A percentile compares a stretch with the other conserved stretches of the same genome.
Conservation (phyloP, 2,113 vertebrate genomes). For the Rousettus leschenaultii region DNA sequence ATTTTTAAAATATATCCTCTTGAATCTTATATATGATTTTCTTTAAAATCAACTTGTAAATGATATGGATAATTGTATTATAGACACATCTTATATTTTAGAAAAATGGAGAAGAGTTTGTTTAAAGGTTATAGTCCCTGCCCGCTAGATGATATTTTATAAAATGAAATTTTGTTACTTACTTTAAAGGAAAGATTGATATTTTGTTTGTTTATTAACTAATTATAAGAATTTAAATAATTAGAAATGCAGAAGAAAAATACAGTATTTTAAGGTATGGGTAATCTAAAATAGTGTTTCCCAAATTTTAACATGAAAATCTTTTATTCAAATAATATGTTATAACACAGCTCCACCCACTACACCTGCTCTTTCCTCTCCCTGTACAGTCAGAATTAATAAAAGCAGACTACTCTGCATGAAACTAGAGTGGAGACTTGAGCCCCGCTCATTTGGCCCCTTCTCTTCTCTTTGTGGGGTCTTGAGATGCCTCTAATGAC, state of each 20-base stretch:
- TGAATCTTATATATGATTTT: not conserved
- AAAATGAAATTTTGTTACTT: not conserved
- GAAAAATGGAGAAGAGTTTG: not conserved
- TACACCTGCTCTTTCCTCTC: not conserved
- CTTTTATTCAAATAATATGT: not conserved
- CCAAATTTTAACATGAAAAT: not conserved
- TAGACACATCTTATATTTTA: not conserved
- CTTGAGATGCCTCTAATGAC: not conserved
- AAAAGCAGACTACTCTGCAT: not conserved
- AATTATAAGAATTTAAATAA: not conserved
- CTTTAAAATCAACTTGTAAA: slow-evolving; percentile 31
- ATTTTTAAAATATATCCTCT: slow-evolving; percentile 48
- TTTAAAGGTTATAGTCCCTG: not conserved
- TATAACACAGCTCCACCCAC: not conserved
- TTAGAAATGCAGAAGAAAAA: not conserved
- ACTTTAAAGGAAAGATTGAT: not conserved
- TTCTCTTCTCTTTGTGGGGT: not conserved
- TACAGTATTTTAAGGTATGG: not conserved
- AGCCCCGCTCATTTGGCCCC: not conserved
- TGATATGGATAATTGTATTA: not conserved
- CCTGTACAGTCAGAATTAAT: not conserved
- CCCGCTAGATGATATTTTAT: not conserved
- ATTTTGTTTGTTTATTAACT: not conserved
- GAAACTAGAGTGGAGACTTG: not conserved
- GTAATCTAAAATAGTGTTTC: not conserved